Evolutionary conservation across 2,113 vertebrate species (phyloP), one percentile per base, ranked within the genome.

Genomic region (Pomatorhinus ruficollis): DNA sequence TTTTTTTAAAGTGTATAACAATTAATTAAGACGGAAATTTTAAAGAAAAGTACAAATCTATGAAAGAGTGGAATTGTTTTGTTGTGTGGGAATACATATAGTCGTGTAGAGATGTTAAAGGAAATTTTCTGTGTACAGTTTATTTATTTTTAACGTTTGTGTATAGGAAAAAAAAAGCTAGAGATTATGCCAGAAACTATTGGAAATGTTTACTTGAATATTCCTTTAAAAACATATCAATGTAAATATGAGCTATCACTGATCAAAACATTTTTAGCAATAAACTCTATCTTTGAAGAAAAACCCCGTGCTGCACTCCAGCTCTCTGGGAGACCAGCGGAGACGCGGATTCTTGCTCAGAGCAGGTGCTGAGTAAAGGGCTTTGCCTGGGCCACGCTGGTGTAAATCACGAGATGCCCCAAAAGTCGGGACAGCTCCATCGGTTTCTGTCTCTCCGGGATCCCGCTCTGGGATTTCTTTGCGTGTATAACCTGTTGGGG

Each of bases 121-220:
- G 98, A 94, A 93, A 81, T 92, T 93, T 97, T 98, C 98, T 97
- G 97, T 99, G 98, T 98, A 98, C 94, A 98, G 98, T 99, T 98
- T 99, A 99, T 99, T 99, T 99, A 99, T 99, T 99, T 98, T 94
- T 98, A 98, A 98, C 95, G 95, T 98, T 98, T 99, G 98, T 99
- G 98, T 98, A 98, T 98, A 99, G 98, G 97, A 89, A 95, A 98
- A 82, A 66, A 97, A 98, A 98, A 97, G 54, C 95, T 97, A 97
- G 98, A 98, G 98, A 98, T 98, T 98, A 98, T 99, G 98, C 97
- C 98, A 98, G 98, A 98, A 98, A 98, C 95, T 98, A 98, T 98
- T 98, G 98, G 97, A 98, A 98, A 99, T 98, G 98, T 99, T 98
- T 99, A 99, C 99, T 99, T 99, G 98, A 99, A 99, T 98, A 98